Evolutionary conservation across 2,888 invertebrate species (phyloP), one percentile per base, ranked within the genome.

Genomic region (Ectemnius continuus): DNA sequence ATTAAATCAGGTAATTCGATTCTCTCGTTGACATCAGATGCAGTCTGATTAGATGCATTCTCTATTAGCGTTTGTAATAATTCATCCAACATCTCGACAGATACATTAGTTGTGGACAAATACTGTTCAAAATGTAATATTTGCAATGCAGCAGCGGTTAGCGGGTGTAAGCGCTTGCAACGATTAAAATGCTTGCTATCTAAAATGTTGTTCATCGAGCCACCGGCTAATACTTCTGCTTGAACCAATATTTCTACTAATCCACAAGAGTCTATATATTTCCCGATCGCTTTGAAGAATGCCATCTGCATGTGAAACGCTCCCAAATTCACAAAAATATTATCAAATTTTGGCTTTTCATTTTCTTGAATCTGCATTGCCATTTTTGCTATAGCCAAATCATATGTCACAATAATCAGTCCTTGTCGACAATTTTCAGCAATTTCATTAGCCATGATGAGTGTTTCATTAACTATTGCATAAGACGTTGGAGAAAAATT

Each of bases 191-290:
- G 72, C 63, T 78, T 82, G 0, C 83, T 84, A 4, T 13, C 23
- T 13, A 82, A 58, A 58, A 81, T 79, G 45, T 79, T 72, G 46
- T 67, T 74, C 0, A 84, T 59, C 2, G 84, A 84, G 26, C 82
- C 80, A 61, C 45, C 64, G 8, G 84, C 83, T 0, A 85, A 45
- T 13, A 85, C 20, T 48, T 75, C 67, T 60, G 76, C 63, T n/a
- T 84, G 76, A 1, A 77, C 73, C 77, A 82, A 78, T 6, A 81
- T 66, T 23, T 76, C 16, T 6, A 71, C 66, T 47, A 46, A 36
- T 20, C 83, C 85, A 18, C 81, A 78, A 66, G 82, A 73, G 67
- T 87, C 82, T 28, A 85, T 87, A 77, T 83, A 85, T 78, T 82
- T 83, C 36, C 86, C 84, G 28, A 87, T 56, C 20, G 78, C 73